Percentiles rank a stretch among this genome's conserved stretches.
phyloP scores from a whole-genome alignment of 2,797 vertebrate species.

The Sus cebifrons region DNA sequence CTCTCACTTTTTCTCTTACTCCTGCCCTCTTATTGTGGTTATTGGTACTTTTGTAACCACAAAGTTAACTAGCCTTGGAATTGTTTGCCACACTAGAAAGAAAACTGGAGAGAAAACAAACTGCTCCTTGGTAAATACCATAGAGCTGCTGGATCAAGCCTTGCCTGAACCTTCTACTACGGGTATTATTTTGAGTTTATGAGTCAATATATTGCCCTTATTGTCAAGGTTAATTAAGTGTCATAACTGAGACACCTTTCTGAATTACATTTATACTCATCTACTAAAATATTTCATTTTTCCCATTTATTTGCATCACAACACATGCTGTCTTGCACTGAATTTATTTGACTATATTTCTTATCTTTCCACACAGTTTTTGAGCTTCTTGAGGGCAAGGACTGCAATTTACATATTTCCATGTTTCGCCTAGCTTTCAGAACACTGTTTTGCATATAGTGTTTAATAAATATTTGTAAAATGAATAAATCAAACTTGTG shows the following conservation, averaged over 20 bases:
- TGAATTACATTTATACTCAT: slow-evolving; percentile 13
- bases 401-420: slow-evolving; percentile 42
- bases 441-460: background rate
- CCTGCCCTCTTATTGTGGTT: background rate
- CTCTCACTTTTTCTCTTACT: background rate
- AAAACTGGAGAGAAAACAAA: slow-evolving; percentile 2
- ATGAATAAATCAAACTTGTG: slow-evolving; percentile 50
- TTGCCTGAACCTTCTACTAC: background rate
- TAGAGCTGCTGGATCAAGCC: background rate
- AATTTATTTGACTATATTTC: slow-evolving; percentile 32
- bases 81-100: background rate
- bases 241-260: background rate
- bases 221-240: background rate
- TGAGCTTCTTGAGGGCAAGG: slow-evolving; percentile 50
- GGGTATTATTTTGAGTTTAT: background rate
- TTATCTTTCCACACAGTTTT: slow-evolving; percentile 58
- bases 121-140: background rate
- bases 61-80: background rate
- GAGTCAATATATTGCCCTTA: background rate
- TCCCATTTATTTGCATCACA: slow-evolving; percentile 38
- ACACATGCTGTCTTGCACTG: background rate
- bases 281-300: slow-evolving; percentile 59
- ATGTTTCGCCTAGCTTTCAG: slow-evolving; percentile 13
- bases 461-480: slow-evolving; percentile 49
- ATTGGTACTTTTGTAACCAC: background rate